Evolutionary conservation across 2,797 vertebrate species (phyloP).

Genomic region (Hydrophis major): DNA sequence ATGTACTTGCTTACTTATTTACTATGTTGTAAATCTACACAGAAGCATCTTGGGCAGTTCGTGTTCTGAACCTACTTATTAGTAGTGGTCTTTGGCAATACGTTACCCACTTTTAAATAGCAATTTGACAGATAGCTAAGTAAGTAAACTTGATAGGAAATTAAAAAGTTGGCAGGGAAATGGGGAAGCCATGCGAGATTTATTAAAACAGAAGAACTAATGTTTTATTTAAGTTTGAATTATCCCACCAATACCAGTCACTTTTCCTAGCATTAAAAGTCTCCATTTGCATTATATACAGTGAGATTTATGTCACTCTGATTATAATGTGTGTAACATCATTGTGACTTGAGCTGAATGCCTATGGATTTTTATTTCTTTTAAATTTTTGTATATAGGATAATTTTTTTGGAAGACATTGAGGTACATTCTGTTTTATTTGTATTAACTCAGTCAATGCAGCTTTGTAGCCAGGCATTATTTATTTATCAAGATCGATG

Average conservation of each 20-base stretch:
- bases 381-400: background rate
- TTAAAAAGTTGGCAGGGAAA: background rate
- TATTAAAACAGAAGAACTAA: background rate
- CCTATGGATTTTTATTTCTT: background rate
- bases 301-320: background rate
- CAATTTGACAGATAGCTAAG: background rate
- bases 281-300: background rate
- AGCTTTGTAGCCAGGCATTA: background rate
- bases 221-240: background rate
- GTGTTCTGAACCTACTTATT: background rate
- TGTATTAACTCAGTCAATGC: background rate
- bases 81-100: background rate
- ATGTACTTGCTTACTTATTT: background rate
- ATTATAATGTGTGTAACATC: background rate
- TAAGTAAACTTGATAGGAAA: background rate
- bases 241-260: background rate
- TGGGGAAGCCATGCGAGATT: background rate
- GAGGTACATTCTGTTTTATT: background rate
- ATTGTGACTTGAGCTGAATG: background rate
- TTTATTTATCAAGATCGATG: background rate
- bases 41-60: background rate
- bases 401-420: background rate
- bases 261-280: background rate
- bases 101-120: background rate
- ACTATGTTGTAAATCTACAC: background rate